A percentile compares a stretch with the other conserved stretches of the same genome.
phyloP scores from a whole-genome alignment of 2,888 invertebrate species.

The Aelia acuminata region DNA sequence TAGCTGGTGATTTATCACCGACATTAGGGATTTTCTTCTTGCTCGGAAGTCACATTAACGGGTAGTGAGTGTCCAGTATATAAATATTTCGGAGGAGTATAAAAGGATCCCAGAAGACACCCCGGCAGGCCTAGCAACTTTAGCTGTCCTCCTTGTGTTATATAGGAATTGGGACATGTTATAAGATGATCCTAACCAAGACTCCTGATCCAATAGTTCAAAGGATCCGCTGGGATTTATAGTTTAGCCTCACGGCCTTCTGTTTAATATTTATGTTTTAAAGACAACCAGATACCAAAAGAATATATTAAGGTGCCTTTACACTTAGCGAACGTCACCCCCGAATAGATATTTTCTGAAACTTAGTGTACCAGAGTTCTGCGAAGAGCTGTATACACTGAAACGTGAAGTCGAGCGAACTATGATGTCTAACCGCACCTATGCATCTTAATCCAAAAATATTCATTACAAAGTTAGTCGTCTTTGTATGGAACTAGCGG shows the following conservation, averaged over 20 bases:
- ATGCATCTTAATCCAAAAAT: no score
- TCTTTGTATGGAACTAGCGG: no score
- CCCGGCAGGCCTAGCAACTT: background rate
- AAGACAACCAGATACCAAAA: background rate
- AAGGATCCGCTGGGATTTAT: background rate
- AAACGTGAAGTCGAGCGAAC: no score
- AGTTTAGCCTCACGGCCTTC: background rate
- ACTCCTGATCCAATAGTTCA: background rate
- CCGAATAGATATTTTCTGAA: no score
- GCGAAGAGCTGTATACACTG: no score
- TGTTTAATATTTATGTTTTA: background rate
- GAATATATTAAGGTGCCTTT: background rate
- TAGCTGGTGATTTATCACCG: background rate
- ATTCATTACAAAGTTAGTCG: no score
- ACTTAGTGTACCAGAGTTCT: no score
- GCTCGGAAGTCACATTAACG: background rate
- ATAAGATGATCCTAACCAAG: background rate
- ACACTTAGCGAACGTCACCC: no score
- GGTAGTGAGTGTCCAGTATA: background rate
- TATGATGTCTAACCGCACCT: no score
- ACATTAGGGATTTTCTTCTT: constrained; percentile 22
- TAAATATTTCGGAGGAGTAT: background rate
- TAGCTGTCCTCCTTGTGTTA: background rate
- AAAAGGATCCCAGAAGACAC: background rate
- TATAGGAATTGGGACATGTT: constrained; percentile 1